A percentile compares a stretch with the other conserved stretches of the same genome.
Evolutionary conservation across 2,113 vertebrate genomes (phyloP).

Genomic region (Tautogolabrus adspersus): DNA sequence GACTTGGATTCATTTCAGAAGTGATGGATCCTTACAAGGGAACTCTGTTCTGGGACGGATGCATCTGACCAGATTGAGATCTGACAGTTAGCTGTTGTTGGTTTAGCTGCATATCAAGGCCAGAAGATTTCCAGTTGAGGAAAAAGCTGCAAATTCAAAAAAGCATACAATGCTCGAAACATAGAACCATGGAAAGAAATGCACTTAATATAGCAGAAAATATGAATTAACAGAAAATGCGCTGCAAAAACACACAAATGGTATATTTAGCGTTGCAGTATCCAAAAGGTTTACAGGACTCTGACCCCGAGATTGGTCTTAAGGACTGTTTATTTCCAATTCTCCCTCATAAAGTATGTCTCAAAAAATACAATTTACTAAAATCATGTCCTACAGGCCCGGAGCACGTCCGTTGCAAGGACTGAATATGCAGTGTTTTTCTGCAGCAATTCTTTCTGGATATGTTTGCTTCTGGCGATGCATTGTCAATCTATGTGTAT

Average conservation of each 20-base stretch:
- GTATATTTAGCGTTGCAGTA: too few species aligned
- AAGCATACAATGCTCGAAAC: background rate
- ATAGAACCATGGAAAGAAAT: too few species aligned
- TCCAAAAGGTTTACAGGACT: too few species aligned
- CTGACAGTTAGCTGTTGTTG: conserved; percentile 24
- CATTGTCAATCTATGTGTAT: too few species aligned
- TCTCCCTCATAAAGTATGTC: too few species aligned
- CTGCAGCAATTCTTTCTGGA: background rate
- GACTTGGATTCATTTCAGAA: conserved; percentile 67
- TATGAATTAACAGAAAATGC: background rate
- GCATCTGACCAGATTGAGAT: conserved; percentile 32
- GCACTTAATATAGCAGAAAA: too few species aligned
- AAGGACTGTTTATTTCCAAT: too few species aligned
- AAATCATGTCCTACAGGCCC: background rate
- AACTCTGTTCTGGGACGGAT: conserved; percentile 50
- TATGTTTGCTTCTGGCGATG: background rate
- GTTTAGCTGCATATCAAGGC: conserved; percentile 8
- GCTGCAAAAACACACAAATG: background rate
- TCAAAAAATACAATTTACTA: background rate
- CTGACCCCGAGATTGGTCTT: too few species aligned
- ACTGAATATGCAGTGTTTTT: background rate
- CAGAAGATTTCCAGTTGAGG: too few species aligned
- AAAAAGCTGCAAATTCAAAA: background rate
- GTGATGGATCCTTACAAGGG: conserved; percentile 63
- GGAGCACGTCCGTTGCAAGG: background rate